Base-by-base conservation (phyloP, 1,140 invertebrate species). In the Diabrotica undecimpunctata region DNA sequence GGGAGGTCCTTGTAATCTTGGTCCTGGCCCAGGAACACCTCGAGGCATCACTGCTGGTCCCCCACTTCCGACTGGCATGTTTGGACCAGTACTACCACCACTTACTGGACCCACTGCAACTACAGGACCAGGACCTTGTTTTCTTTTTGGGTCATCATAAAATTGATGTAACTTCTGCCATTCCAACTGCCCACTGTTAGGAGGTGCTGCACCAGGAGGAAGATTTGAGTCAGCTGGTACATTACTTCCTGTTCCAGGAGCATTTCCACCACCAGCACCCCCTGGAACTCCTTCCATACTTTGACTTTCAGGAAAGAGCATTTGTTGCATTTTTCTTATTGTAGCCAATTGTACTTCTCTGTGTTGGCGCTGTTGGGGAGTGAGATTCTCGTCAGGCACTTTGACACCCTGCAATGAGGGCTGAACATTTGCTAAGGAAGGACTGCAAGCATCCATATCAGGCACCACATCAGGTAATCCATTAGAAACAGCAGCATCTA, bases 371-470 rank as follows among this genome's bases (percentile, higher is more conserved):
- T 99, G 96, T 79, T 97, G 93, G 35, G 95, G 95, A 61, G 96
- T 99, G 68, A 98, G 83, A 81, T 97, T 96, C 83, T 97, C 95
- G 83, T 98, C 94, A 65, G 95, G 95, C 72, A 96, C 90, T 85
- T 95, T 94, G 9, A 94, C 91, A 74, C 90, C 90, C 83, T 86
- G 85, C 51, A 87, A 74, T 38, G 86, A 86, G 73, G 84, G 84
- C 65, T 86, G 83, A 68, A 84, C 79, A 69, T 81, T 83, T 70
- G 79, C 75, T 56, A 83, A 77, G 62, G 83, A 82, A 67, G 81
- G 81, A 74, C 82, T 83, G 67, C 82, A 82, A 55, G 80, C 69
- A 66, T 77, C 77, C 73, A 77, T 77, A 67, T 78, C 76, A 54
- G 75, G 74, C 38, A 69, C 70, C 50, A 74, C 75, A 67, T 78